A percentile compares a stretch with the other conserved stretches of the same genome.
These are phyloP conservation scores for Nipponia nippon DNA, from an alignment of 2,113 vertebrate genomes.

Conservation along the genomic window DNA sequence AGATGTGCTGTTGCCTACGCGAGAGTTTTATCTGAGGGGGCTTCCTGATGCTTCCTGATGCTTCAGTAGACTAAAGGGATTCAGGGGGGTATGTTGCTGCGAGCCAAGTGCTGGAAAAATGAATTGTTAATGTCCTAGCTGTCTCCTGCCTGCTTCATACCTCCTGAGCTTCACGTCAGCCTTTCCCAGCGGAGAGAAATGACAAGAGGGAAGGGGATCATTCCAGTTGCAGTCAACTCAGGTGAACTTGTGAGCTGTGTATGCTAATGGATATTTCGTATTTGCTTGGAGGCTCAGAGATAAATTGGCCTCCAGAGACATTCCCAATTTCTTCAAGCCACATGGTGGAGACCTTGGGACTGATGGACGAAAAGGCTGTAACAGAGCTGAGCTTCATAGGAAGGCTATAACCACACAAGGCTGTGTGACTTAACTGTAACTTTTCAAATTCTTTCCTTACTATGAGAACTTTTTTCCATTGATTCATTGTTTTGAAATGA, in stretches of 20 bases:
- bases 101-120: neutral
- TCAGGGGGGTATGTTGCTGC: neutral
- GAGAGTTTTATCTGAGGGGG: neutral
- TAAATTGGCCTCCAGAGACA: neutral
- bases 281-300: neutral
- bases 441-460: neutral
- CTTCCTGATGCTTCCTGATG: fast-evolving
- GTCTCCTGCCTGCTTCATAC: neutral
- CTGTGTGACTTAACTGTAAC: neutral
- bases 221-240: neutral
- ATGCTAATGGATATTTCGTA: neutral
- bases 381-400: neutral
- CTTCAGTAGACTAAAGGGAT: neutral
- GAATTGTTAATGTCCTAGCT: neutral
- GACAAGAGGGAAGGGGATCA: neutral
- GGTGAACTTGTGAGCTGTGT: neutral
- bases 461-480: neutral
- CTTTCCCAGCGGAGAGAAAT: neutral
- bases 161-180: neutral
- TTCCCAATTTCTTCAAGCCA: neutral
- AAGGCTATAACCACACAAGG: neutral
- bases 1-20: fast-evolving
- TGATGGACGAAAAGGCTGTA: neutral
- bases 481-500: neutral
- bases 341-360: neutral